Conservation (phyloP, 2,888 invertebrate genomes). For the Xylota sylvarum region DNA sequence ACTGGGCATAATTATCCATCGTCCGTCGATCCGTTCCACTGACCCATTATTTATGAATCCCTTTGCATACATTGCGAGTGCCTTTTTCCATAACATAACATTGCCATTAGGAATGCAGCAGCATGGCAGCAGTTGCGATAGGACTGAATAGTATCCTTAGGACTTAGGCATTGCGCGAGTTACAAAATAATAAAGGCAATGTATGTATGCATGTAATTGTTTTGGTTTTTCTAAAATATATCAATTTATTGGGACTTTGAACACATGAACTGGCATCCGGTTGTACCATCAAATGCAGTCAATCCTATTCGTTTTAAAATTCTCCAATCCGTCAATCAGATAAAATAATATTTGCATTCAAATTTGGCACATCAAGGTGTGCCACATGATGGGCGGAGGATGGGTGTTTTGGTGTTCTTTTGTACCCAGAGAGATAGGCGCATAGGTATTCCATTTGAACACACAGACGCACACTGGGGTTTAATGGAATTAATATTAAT, state of each 20-base stretch:
- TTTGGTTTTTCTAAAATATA: too few relatives aligned
- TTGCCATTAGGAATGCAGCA: slow-evolving; percentile 61
- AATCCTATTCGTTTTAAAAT: slow-evolving; percentile 14
- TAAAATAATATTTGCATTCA: slow-evolving; percentile 53
- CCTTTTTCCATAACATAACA: slow-evolving; percentile 55
- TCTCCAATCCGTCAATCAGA: slow-evolving; percentile 69
- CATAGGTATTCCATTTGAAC: slow-evolving; percentile 34
- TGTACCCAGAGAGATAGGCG: slow-evolving; percentile 9
- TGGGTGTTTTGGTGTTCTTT: slow-evolving; percentile 29
- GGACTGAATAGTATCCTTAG: background rate
- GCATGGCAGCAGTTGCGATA: slow-evolving; percentile 25
- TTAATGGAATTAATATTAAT: slow-evolving; percentile 70
- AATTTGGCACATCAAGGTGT: slow-evolving; percentile 65
- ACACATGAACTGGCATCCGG: background rate
- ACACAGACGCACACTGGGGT: slow-evolving; percentile 15
- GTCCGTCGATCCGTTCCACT: slow-evolving; percentile 71
- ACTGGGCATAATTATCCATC: slow-evolving; percentile 45
- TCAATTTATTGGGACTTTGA: too few relatives aligned
- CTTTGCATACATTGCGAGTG: slow-evolving; percentile 19
- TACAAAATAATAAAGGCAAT: too few relatives aligned
- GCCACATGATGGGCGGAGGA: slow-evolving; percentile 53
- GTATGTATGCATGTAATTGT: too few relatives aligned
- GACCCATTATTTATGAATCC: slow-evolving; percentile 77
- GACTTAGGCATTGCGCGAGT: too few relatives aligned
- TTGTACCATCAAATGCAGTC: background rate